A percentile compares a stretch with the other conserved stretches of the same genome.
These are phyloP conservation scores for Bombyx mori DNA, from an alignment of 1,140 invertebrate species.

Conservation along the genomic window ASM3026992v2 NC_085124.1:6173501-6174000, in stretches of 20 bases:
- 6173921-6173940: slow-evolving; percentile 46
- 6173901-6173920: slow-evolving; percentile 27
- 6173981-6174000: slow-evolving; percentile 35
- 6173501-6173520: slow-evolving; percentile 37
- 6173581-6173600: slow-evolving; percentile 3
- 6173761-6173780: slow-evolving; percentile 45
- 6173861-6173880: slow-evolving; percentile 33
- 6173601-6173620: slow-evolving; percentile 21
- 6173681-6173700: slow-evolving; percentile 22
- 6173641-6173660: slow-evolving; percentile 25
- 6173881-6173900: slow-evolving; percentile 51
- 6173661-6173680: neutral
- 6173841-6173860: slow-evolving; percentile 12
- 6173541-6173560: slow-evolving; percentile 63
- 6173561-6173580: slow-evolving; percentile 33
- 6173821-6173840: slow-evolving; percentile 63
- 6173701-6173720: slow-evolving; percentile 29
- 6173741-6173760: slow-evolving; percentile 49
- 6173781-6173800: slow-evolving; percentile 54
- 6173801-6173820: slow-evolving; percentile 69
- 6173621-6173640: slow-evolving; percentile 48
- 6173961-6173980: slow-evolving; percentile 43
- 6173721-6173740: slow-evolving; percentile 26
- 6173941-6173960: slow-evolving; percentile 60
- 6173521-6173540: slow-evolving; percentile 59